Conservation (phyloP, 53 echinoderm and acorn worm species). For the Pentamera pediparva region DNA sequence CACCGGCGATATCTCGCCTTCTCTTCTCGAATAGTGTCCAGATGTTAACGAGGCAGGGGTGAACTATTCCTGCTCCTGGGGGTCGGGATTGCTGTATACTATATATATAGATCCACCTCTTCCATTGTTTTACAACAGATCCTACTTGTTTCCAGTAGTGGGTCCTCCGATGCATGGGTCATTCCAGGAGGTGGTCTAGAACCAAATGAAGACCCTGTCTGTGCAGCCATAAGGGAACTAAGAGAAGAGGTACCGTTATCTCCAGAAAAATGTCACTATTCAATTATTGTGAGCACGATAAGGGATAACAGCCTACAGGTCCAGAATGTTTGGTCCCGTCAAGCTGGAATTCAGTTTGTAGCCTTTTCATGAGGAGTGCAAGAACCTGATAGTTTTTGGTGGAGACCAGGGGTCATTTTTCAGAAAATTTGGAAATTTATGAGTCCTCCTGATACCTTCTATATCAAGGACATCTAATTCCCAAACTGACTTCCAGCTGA, state of each 20-base stretch:
- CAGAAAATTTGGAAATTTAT: no score
- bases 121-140: conserved; percentile 34
- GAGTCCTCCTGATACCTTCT: no score
- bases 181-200: conserved; percentile 73
- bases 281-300: no score
- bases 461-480: no score
- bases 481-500: no score
- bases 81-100: neutral
- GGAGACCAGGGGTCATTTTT: no score
- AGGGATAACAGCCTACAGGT: no score
- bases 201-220: conserved; percentile 62
- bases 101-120: neutral
- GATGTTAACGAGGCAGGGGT: neutral
- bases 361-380: neutral
- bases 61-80: no score
- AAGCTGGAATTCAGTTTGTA: neutral
- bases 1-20: neutral
- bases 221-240: conserved; percentile 64
- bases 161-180: conserved; percentile 55
- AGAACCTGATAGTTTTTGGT: no score
- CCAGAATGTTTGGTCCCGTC: no score
- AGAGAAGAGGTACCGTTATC: conserved; percentile 69
- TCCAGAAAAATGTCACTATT: no score
- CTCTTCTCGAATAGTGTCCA: neutral
- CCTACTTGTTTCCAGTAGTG: conserved; percentile 57